Evolutionary conservation across 2,113 vertebrate genomes (phyloP).

Genomic region (Semnopithecus entellus): DNA sequence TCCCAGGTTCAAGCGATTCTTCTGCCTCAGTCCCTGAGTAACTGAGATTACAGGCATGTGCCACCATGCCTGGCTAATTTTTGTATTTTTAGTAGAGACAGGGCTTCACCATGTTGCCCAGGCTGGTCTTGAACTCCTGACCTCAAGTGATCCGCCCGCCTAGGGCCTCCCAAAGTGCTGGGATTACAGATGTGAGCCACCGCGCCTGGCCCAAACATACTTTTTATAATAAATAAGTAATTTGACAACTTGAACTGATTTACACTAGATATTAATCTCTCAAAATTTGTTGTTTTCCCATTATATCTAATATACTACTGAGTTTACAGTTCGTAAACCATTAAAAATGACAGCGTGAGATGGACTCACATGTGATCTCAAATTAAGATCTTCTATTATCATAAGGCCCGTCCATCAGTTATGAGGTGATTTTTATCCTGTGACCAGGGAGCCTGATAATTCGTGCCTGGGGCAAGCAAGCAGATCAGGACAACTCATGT

Average conservation of each 20-base stretch:
- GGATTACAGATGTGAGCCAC: no score
- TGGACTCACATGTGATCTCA: background rate
- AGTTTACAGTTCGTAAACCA: background rate
- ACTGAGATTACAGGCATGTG: no score
- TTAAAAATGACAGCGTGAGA: background rate
- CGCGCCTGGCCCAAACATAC: background rate
- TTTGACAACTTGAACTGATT: slow-evolving; percentile 1
- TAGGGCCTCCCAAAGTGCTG: no score
- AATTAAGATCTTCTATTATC: background rate
- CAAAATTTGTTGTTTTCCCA: background rate
- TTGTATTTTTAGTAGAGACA: no score
- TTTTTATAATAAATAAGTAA: background rate
- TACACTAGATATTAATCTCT: background rate
- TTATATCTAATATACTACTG: background rate
- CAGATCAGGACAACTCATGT: background rate
- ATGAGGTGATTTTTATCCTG: background rate
- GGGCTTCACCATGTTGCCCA: no score
- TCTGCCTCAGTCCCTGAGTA: no score
- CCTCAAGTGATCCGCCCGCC: no score
- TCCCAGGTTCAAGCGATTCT: no score
- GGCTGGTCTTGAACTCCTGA: no score
- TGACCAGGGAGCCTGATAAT: background rate
- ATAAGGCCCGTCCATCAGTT: background rate
- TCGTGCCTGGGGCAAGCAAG: background rate
- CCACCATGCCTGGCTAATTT: no score